Percentiles rank a stretch among this genome's conserved stretches.
These are phyloP conservation scores for Furnarius figulus DNA, from an alignment of 2,113 vertebrate genomes.

Conservation along the genomic window DNA sequence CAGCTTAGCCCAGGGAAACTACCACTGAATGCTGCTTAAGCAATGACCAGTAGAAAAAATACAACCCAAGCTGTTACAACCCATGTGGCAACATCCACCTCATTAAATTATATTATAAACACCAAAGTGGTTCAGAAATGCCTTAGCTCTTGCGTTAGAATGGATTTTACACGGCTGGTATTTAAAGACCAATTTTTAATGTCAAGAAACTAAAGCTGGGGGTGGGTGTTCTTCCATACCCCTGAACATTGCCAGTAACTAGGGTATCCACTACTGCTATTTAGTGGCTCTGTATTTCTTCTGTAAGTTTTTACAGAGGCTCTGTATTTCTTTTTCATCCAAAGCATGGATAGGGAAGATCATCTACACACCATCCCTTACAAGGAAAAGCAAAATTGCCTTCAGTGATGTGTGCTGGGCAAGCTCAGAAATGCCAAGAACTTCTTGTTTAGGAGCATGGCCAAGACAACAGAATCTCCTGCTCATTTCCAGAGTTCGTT, in stretches of 20 bases:
- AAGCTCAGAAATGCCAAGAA: not conserved
- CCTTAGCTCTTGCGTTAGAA: conserved; percentile 3
- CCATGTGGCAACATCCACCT: not conserved
- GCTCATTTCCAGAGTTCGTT: not conserved
- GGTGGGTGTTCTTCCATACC: not conserved
- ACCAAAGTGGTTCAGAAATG: not conserved
- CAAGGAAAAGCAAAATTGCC: not conserved
- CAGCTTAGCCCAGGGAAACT: not conserved
- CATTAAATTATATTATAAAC: conserved; percentile 1
- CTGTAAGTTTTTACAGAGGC: too few relatives aligned
- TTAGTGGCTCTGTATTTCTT: not conserved
- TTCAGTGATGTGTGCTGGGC: not conserved
- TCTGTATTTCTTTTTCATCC: too few relatives aligned
- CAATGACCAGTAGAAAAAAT: not conserved
- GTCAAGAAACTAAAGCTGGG: not conserved
- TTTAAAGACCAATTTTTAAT: conserved; percentile 37
- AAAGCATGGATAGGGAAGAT: not conserved
- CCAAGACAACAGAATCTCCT: not conserved
- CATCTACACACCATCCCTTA: not conserved
- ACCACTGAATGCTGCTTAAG: not conserved
- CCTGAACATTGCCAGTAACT: not conserved
- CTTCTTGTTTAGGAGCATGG: not conserved
- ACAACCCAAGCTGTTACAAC: not conserved
- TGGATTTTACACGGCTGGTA: not conserved
- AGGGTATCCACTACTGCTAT: not conserved